phyloP scores from a whole-genome alignment of 1,140 invertebrate species.

The Drosophila azteca region DNA sequence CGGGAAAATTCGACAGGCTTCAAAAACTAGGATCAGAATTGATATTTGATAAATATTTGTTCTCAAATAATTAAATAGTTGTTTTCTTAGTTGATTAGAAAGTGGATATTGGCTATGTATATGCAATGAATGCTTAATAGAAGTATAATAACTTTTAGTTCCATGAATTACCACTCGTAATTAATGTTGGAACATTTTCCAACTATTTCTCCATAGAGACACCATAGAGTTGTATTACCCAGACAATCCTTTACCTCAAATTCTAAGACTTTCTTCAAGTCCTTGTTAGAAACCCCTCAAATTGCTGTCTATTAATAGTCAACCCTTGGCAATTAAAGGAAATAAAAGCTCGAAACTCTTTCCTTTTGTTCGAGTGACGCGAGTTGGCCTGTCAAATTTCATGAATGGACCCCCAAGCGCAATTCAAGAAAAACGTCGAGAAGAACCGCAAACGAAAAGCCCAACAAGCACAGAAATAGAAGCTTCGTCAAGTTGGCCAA shows the following conservation, averaged over 20 bases:
- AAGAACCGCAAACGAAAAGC: conserved; percentile 26
- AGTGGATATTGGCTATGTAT: no score
- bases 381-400: conserved; percentile 70
- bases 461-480: conserved; percentile 43
- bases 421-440: conserved; percentile 55
- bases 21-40: neutral
- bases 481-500: conserved; percentile 69
- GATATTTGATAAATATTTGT: no score
- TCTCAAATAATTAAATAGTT: neutral
- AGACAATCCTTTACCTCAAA: no score
- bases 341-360: conserved; percentile 60
- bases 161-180: no score
- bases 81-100: no score
- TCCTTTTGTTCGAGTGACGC: conserved; percentile 49
- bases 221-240: no score
- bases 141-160: no score
- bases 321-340: conserved; percentile 55
- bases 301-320: conserved; percentile 54
- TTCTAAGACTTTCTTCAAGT: no score
- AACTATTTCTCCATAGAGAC: no score
- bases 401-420: conserved; percentile 66
- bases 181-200: no score
- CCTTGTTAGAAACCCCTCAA: conserved; percentile 11
- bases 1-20: conserved; percentile 15
- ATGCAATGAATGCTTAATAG: no score